Evolutionary conservation across 2,113 vertebrate genomes (phyloP).

Genomic region (Hippocampus barbouri): DNA sequence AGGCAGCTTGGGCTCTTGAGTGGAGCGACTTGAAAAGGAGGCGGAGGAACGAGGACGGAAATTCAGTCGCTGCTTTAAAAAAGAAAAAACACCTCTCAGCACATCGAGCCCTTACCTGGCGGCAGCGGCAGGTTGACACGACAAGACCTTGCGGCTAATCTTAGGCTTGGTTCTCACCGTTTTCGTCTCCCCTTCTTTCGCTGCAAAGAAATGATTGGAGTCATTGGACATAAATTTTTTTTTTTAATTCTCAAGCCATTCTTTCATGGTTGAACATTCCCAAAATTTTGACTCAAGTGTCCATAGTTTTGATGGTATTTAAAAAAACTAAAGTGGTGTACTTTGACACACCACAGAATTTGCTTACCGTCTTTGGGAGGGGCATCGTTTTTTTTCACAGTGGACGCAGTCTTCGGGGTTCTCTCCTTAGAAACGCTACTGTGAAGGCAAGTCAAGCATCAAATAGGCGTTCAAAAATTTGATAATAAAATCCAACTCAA

Average conservation of each 20-base stretch:
- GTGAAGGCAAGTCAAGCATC: constrained; percentile 21
- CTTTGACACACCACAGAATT: background rate
- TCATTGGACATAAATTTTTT: too few species aligned
- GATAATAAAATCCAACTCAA: background rate
- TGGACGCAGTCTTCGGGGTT: constrained; percentile 43
- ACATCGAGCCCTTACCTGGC: constrained; percentile 34
- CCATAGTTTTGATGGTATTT: too few species aligned
- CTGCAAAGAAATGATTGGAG: constrained; percentile 12
- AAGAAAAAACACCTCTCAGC: too few species aligned
- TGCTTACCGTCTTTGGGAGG: constrained; percentile 63
- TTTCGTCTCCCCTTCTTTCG: constrained; percentile 35
- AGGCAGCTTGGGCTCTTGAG: constrained; percentile 43
- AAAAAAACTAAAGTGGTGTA: too few species aligned
- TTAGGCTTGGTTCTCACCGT: constrained; percentile 47
- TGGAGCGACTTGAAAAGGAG: constrained; percentile 1
- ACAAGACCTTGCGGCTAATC: constrained; percentile 60
- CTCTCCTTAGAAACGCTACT: constrained; percentile 64
- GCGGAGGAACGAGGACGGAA: background rate
- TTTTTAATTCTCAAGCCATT: too few species aligned
- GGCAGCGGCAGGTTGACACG: constrained; percentile 20
- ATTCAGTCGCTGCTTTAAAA: background rate
- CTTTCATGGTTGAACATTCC: too few species aligned
- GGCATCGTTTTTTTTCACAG: constrained; percentile 57
- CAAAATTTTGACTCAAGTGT: too few species aligned
- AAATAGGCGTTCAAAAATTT: background rate